Base-by-base conservation (phyloP, 2,797 vertebrate genomes). In the Ammospiza maritima region DNA sequence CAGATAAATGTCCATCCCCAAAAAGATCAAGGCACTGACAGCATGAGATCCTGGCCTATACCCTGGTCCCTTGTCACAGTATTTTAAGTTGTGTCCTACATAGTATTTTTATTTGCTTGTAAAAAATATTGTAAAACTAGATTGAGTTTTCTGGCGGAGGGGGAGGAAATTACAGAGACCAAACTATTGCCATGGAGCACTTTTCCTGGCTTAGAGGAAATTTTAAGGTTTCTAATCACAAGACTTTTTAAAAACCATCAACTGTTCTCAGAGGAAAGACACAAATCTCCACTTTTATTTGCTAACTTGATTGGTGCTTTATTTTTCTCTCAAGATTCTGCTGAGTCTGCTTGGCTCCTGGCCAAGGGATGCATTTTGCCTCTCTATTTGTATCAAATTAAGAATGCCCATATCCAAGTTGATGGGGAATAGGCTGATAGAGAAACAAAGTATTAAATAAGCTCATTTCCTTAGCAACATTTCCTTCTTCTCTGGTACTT, bases 211-310 rank as follows among this genome's bases (percentile, higher is more conserved):
- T 15, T 3, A 76, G 50, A 78, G 26, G 44, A 78, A 64, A 62
- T 81, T 72, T 89, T 78, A 60, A 92, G 40, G 70, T 57, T 95
- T 88, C 85, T 86, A 38, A 53, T 90, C 76, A 88, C 54, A 75
- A 76, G 70, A 73, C 76, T 64, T 80, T 67, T 61, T 66, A 65
- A 84, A 84, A 89, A n/a, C 26, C 60, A 87, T 73, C 60, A 86
- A 16, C 51, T 56, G 48, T 20, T 56, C 88, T 93, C 73, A 76
- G 77, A 95, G 85, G 48, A 86, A 90, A 87, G 64, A 85, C 83
- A 90, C 87, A 89, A 75, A 96, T 93, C 71, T 86, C 53, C 60
- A 57, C 71, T 94, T 91, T 89, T 92, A 92, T 86, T 93, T 94
- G 62, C 73, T 65, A 74, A 76, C 81, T 90, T 88, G 78, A 76